Evolutionary conservation across 2,113 vertebrate genomes (phyloP), one percentile per base, ranked within the genome.

Genomic region (Australoheros scitulus): DNA sequence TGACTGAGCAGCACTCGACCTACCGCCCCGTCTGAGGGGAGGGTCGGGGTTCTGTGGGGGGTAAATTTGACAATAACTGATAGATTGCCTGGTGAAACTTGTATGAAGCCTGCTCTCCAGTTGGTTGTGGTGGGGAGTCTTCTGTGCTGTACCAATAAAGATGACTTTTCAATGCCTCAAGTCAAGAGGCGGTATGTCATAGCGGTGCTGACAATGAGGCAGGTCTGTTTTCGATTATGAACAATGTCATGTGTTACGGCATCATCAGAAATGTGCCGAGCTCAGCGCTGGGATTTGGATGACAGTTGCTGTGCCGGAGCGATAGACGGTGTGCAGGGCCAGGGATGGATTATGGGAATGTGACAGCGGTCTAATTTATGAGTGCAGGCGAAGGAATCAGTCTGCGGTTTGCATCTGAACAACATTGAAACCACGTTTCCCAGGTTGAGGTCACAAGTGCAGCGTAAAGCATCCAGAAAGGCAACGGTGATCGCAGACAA

Each of bases 211-310:
- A 91, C 89, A 89, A 91, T 82, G 88, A 91, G 82, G 87, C 81
- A 83, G 81, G 86, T 90, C 94, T 94, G 94, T 85, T 94, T 95
- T 82, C 86, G 3, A 93, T 96, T 92, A 94, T 20, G 7, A 85
- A 90, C 87, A 87, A 88, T 93, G 93, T 94, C 80, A 55, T 79
- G 89, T 77, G 89, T 91, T 92, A 87, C 85, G 41, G 80, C 82
- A 79, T 75, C 79, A 59, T 84, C 88, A 92, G 79, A 92, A 93
- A 93, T 94, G 91, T 93, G 94, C 93, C 75, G 59, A 92, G 93
- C 93, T 96, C 94, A 94, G 92, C 92, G 20, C 77, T 87, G 94
- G 56, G 89, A 92, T 89, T 93, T 89, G 87, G 93, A 93, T 76
- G 89, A 78, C 79, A 36, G 74, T 87, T 84, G 82, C 89, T 89